phyloP scores from a whole-genome alignment of 2,113 vertebrate species.

The Capreolus pygargus region DNA sequence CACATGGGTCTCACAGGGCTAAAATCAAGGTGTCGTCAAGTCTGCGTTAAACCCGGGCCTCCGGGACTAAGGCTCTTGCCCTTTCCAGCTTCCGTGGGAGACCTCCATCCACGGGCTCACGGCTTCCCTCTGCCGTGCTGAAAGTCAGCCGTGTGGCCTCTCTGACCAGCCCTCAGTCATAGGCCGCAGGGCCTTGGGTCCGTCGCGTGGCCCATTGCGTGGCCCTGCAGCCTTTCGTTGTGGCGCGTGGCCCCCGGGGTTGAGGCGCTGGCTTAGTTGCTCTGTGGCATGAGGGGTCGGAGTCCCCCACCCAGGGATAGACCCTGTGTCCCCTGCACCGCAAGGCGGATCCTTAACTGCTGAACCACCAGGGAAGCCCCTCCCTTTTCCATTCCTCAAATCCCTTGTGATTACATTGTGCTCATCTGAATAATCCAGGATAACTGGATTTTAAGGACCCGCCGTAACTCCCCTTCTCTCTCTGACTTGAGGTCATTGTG shows the following conservation, averaged over 20 bases:
- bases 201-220: not conserved
- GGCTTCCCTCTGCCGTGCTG: not conserved
- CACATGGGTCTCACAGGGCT: not conserved
- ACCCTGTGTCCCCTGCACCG: not conserved
- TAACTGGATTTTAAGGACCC: not conserved
- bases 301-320: not conserved
- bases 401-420: not conserved
- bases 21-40: not conserved
- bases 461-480: not conserved
- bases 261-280: not conserved
- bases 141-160: rapidly evolving
- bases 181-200: not conserved
- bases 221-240: rapidly evolving
- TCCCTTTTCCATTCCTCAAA: not conserved
- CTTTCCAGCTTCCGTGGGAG: not conserved
- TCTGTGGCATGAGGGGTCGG: not conserved
- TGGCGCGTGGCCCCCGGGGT: rapidly evolving
- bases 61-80: no score
- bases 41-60: not conserved
- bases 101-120: rapidly evolving
- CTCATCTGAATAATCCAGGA: not conserved
- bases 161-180: rapidly evolving
- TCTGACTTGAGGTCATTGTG: not conserved
- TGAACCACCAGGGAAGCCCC: not conserved
- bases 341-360: not conserved